Conservation (phyloP, 2,797 vertebrate species). For the Petrocephalus schoutedeni region DNA sequence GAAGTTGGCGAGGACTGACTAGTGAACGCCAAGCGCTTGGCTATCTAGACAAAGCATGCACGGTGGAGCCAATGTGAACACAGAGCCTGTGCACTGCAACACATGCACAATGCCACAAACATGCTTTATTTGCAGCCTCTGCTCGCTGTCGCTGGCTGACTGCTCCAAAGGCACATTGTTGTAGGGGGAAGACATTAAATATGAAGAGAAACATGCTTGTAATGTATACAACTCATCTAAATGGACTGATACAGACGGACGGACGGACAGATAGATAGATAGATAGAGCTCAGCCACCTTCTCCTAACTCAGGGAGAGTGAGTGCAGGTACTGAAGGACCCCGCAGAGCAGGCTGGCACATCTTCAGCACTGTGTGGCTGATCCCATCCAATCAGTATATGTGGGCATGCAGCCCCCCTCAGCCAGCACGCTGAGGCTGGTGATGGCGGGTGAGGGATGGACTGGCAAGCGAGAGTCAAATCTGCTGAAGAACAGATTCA, state of each 20-base stretch:
- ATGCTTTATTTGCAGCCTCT: background rate
- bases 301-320: background rate
- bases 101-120: background rate
- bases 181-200: too few relatives aligned
- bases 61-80: background rate
- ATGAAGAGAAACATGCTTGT: too few relatives aligned
- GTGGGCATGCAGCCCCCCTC: background rate
- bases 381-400: background rate
- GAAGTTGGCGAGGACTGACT: background rate
- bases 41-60: background rate
- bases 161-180: background rate
- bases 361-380: background rate
- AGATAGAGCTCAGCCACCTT: background rate
- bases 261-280: background rate
- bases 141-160: background rate
- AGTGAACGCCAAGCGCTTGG: background rate
- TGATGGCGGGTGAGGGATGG: background rate
- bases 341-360: background rate
- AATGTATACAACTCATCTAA: too few relatives aligned
- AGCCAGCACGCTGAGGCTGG: background rate
- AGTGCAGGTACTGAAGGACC: background rate
- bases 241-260: too few relatives aligned
- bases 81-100: background rate
- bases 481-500: background rate
- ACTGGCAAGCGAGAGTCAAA: background rate